Evolutionary conservation across 1,140 invertebrate species (phyloP), one percentile per base, ranked within the genome.

Genomic region (Drosophila albomicans): DNA sequence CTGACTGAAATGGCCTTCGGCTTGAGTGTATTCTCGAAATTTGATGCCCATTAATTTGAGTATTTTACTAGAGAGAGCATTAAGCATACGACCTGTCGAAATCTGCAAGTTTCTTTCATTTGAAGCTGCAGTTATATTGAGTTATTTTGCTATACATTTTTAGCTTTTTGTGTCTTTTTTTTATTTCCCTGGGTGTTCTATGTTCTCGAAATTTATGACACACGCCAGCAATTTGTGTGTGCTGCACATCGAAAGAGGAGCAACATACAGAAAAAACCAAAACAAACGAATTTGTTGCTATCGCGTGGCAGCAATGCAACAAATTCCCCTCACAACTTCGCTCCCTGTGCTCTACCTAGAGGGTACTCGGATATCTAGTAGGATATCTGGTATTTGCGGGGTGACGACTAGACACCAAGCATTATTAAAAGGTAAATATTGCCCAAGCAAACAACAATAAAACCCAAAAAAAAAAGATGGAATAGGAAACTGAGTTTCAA

Each of bases 391-490:
- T 28, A 45, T 64, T 64, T 68, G 62, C 30, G 49, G 81, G 69
- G 68, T 76, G 65, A 62, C 79, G 79, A 77, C 57, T 67, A 78
- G 76, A 80, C 81, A 84, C 51, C 28, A 65, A 74, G 76, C 66
- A 74, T 79, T 87, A 82, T 88, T 77, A 88, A 87, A 87, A 86
- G 82, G 84, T 86, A 87, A 87, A 82, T 87, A 88, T 86, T 88
- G 75, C 70, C 80, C 64, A 54, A 66, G 73, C 82, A 79, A 86
- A 79, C 76, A 87, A 81, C 69, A 84, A 72, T 15, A 8, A 67
- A 61, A 76, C 52, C 51, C 30, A 51, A 65, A 16, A 62, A 51
- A 71, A 72, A 72, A 69, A 20, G 4, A 32, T 32, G 32, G 32
- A 32, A 32, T 38, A 38, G 15, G 35, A 63, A 63, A 63, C 32